phyloP scores from a whole-genome alignment of 1,140 invertebrate species.

The Delia radicum region DNA sequence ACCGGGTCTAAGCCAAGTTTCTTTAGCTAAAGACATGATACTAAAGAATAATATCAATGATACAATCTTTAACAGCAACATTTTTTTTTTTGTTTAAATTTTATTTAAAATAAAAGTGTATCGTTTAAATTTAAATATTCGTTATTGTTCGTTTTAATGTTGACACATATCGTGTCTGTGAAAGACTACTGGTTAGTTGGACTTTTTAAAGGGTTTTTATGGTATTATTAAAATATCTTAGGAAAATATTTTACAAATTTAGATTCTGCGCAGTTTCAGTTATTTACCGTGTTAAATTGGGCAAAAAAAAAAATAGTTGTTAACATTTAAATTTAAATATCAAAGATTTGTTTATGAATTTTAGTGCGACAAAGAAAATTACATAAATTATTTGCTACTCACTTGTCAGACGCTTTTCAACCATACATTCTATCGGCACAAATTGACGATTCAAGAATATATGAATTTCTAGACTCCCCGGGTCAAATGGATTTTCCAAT shows the following conservation, averaged over 20 bases:
- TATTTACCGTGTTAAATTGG: neutral
- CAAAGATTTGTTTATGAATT: too few relatives aligned
- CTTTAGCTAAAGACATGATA: conserved; percentile 36
- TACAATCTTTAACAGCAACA: conserved; percentile 11
- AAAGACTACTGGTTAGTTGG: neutral
- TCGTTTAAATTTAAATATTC: neutral
- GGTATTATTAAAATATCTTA: neutral
- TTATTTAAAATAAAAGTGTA: neutral
- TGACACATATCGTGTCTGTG: neutral
- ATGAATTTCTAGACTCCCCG: too few relatives aligned
- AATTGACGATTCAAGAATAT: too few relatives aligned
- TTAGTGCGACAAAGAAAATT: too few relatives aligned
- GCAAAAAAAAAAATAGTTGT: neutral
- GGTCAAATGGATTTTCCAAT: too few relatives aligned
- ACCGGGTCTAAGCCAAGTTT: conserved; percentile 62
- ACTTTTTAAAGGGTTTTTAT: neutral
- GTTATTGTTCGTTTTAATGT: neutral
- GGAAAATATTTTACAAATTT: neutral
- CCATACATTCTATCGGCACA: too few relatives aligned
- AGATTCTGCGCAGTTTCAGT: neutral
- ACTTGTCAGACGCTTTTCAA: too few relatives aligned
- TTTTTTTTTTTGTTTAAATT: neutral
- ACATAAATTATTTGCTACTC: too few relatives aligned
- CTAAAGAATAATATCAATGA: conserved; percentile 15
- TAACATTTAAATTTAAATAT: neutral